Conservation (phyloP, 2,797 vertebrate genomes). For the Brotula barbata region DNA sequence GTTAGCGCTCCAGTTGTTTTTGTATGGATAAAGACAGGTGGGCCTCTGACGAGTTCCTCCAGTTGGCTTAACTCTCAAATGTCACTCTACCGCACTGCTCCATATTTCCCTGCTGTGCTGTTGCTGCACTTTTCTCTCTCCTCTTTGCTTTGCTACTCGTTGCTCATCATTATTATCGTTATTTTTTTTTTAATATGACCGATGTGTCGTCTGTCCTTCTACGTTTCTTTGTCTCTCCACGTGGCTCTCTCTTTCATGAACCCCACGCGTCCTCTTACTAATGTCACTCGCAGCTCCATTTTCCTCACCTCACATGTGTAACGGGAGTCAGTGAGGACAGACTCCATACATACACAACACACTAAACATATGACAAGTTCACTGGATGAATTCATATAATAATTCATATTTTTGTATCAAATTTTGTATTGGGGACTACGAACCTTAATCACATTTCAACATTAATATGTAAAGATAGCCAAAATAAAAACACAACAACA, state of each 20-base stretch:
- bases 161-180: constrained; percentile 1
- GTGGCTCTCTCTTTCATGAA: constrained; percentile 17
- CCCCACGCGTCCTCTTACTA: constrained; percentile 40
- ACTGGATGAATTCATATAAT: no score
- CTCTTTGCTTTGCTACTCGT: constrained; percentile 9
- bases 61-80: constrained; percentile 71
- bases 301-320: constrained; percentile 35
- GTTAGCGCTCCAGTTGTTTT: constrained; percentile 53
- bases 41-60: constrained; percentile 59
- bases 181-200: no score
- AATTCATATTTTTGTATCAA: no score
- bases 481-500: no score
- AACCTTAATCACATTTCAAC: no score
- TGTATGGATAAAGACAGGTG: constrained; percentile 73
- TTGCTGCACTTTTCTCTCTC: constrained; percentile 14
- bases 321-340: constrained; percentile 53
- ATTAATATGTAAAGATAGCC: no score
- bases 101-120: constrained; percentile 30
- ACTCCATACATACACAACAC: no score
- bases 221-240: background rate
- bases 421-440: no score
- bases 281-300: constrained; percentile 37
- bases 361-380: no score
- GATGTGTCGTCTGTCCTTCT: no score
- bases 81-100: constrained; percentile 49